Percentiles rank a stretch among this genome's conserved stretches.
phyloP scores from a whole-genome alignment of 2,113 vertebrate genomes.

The Alaudala cheleensis region DNA sequence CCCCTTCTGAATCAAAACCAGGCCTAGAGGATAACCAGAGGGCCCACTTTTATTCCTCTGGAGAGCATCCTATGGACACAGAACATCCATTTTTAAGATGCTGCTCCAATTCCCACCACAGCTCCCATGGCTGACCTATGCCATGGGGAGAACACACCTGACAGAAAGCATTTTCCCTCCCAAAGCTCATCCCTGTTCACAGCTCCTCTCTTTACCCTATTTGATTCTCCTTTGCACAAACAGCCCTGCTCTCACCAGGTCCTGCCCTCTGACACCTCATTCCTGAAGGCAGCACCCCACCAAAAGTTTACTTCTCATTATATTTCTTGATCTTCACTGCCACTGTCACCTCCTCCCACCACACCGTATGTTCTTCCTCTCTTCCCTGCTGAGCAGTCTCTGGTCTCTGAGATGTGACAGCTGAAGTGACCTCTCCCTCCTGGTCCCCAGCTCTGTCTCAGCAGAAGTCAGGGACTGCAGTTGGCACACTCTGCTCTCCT shows the following conservation, averaged over 20 bases:
- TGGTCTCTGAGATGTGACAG: slow-evolving; percentile 1
- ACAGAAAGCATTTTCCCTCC: not conserved
- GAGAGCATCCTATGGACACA: not conserved
- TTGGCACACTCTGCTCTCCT: not conserved
- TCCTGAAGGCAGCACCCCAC: not conserved
- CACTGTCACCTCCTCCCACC: slow-evolving; percentile 35
- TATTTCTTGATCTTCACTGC: not conserved
- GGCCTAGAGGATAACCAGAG: not conserved
- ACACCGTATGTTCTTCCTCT: slow-evolving; percentile 37
- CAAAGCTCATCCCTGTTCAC: not conserved
- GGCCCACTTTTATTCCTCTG: not conserved
- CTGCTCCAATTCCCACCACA: not conserved
- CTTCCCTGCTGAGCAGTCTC: not conserved
- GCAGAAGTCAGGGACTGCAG: not conserved
- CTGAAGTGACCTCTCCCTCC: not conserved
- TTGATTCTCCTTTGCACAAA: not conserved
- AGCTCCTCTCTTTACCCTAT: not conserved
- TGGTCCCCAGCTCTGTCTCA: not conserved
- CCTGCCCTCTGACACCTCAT: not conserved
- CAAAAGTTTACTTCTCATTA: not conserved
- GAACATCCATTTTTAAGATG: not conserved
- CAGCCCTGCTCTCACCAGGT: accelerated
- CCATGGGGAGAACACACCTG: accelerated
- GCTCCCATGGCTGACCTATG: not conserved
- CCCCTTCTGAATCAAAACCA: not conserved